Evolutionary conservation across 2,113 vertebrate species (phyloP).

Genomic region (Canis aureus): DNA sequence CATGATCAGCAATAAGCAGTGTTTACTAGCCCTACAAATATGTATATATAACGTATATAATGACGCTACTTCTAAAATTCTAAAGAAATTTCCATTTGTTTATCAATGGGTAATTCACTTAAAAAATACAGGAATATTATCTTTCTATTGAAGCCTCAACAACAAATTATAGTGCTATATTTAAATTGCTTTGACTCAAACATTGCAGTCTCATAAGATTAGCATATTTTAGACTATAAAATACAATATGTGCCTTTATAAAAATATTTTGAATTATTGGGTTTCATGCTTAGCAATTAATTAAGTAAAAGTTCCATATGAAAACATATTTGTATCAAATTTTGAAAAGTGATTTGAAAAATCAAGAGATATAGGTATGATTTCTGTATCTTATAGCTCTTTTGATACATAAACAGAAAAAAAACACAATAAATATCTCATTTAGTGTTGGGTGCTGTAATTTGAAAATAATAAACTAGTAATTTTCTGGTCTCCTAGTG

Average conservation of each 20-base stretch:
- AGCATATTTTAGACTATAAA: not conserved
- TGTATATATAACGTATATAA: too few relatives aligned
- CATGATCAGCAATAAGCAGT: not conserved
- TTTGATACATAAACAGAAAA: not conserved
- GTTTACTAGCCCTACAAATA: not conserved
- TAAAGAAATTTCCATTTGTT: not conserved
- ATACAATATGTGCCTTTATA: not conserved
- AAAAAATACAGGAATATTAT: not conserved
- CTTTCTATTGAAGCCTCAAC: not conserved
- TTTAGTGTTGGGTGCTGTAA: not conserved
- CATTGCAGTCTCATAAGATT: not conserved
- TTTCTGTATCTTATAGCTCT: not conserved
- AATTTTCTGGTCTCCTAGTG: not conserved
- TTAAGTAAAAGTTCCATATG: not conserved
- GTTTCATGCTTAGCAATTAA: not conserved
- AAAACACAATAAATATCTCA: not conserved
- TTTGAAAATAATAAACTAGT: not conserved
- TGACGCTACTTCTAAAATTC: not conserved
- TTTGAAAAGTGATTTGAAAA: conserved; percentile 39
- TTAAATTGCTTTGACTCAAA: not conserved
- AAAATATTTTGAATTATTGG: conserved; percentile 20
- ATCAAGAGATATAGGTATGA: not conserved
- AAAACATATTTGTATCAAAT: not conserved
- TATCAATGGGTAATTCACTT: not conserved
- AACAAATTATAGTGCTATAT: not conserved